These are phyloP conservation scores for Xiphophorus birchmanni DNA, from an alignment of 2,797 vertebrate genomes.

Conservation along the genomic window DNA sequence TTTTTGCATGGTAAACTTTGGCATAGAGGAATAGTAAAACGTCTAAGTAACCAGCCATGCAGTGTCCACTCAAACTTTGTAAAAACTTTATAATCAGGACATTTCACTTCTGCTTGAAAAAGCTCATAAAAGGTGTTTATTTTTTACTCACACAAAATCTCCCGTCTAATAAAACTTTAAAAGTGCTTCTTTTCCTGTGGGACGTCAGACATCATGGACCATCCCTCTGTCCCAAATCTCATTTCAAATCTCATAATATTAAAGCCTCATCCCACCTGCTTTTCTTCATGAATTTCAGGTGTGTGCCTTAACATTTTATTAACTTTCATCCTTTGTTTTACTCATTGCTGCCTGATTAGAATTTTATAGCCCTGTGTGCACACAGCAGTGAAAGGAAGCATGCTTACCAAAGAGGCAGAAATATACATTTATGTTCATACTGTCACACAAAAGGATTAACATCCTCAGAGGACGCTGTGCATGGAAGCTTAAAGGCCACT, in stretches of 20 bases:
- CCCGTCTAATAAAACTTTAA: slow-evolving; percentile 15
- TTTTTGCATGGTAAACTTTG: neutral
- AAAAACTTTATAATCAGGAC: neutral
- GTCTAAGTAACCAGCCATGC: neutral
- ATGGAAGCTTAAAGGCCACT: neutral
- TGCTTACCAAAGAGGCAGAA: neutral
- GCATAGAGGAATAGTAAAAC: neutral
- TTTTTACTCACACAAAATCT: slow-evolving; percentile 14
- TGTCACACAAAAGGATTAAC: neutral
- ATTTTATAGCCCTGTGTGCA: neutral
- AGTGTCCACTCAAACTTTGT: neutral
- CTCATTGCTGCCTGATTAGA: slow-evolving; percentile 6
- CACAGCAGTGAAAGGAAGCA: neutral
- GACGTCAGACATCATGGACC: slow-evolving; percentile 2
- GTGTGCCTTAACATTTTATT: slow-evolving; percentile 3
- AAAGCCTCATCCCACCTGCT: neutral
- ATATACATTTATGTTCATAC: neutral
- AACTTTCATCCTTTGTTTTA: slow-evolving; percentile 7
- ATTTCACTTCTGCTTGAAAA: neutral
- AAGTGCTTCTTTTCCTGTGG: slow-evolving; percentile 5
- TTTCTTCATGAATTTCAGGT: neutral
- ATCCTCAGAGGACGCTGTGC: neutral
- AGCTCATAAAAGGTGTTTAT: neutral
- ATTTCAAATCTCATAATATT: slow-evolving; percentile 25
- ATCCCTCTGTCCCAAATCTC: slow-evolving; percentile 13